Conservation (phyloP, 2,888 invertebrate species). For the Leptinotarsa juncta region DNA sequence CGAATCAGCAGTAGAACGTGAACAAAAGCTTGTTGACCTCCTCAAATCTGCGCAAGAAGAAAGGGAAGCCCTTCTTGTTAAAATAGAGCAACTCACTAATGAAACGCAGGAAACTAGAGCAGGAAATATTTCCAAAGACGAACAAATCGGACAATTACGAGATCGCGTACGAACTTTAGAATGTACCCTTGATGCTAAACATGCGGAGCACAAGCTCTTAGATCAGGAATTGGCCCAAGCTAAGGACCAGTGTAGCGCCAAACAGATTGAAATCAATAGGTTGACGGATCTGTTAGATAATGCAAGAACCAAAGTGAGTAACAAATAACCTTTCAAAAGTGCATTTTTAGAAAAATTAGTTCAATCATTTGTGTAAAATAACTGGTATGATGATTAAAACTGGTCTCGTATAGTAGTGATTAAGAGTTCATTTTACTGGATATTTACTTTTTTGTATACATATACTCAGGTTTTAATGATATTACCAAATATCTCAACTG, state of each 20-base stretch:
- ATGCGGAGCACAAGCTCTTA: conserved; percentile 78
- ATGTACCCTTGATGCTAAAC: conserved; percentile 78
- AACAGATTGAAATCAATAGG: conserved; percentile 83
- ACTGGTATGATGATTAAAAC: neutral
- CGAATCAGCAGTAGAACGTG: conserved; percentile 76
- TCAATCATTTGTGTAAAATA: too few species aligned
- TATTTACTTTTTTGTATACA: too few species aligned
- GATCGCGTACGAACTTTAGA: conserved; percentile 81
- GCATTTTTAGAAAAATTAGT: too few species aligned
- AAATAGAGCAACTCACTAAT: conserved; percentile 82
- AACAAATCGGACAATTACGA: conserved; percentile 74
- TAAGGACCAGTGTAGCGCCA: conserved; percentile 79
- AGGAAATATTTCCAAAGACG: conserved; percentile 65
- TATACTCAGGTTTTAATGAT: too few species aligned
- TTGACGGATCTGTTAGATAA: conserved; percentile 83
- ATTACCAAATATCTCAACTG: too few species aligned
- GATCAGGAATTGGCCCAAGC: conserved; percentile 80
- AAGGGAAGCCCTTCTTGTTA: conserved; percentile 76
- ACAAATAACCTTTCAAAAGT: neutral
- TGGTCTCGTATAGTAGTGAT: neutral
- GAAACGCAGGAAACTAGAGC: conserved; percentile 75
- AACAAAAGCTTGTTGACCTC: conserved; percentile 85
- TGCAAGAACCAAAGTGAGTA: conserved; percentile 80
- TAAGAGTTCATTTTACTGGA: too few species aligned
- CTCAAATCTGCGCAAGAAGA: conserved; percentile 85